Conservation (phyloP, 2,888 invertebrate genomes). For the Schrankia costaestrigalis region DNA sequence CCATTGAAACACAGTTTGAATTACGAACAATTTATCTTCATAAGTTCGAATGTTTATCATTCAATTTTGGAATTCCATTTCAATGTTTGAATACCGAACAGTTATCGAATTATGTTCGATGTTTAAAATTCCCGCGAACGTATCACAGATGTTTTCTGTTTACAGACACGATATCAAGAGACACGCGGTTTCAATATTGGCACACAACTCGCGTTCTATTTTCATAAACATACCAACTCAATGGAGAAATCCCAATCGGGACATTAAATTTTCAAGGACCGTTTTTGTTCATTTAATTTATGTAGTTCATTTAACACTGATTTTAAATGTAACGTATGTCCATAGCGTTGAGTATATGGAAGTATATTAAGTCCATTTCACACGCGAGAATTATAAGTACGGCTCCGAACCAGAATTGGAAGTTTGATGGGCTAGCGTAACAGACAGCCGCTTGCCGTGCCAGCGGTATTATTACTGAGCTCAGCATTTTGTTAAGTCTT, state of each 20-base stretch:
- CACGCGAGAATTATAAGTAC: constrained; percentile 67
- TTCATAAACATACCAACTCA: constrained; percentile 39
- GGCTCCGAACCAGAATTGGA: constrained; percentile 71
- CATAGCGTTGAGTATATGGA: constrained; percentile 42
- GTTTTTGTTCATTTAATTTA: constrained; percentile 19
- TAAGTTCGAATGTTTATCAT: too few species aligned
- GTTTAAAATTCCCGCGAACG: constrained; percentile 11
- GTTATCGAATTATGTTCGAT: background rate
- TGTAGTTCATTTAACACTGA: too few species aligned
- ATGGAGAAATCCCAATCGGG: constrained; percentile 22
- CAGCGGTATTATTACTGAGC: constrained; percentile 63
- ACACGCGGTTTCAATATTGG: constrained; percentile 34
- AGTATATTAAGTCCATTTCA: constrained; percentile 74
- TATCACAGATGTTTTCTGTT: constrained; percentile 45
- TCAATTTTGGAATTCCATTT: background rate
- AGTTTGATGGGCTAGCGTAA: constrained; percentile 55
- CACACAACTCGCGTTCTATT: constrained; percentile 43
- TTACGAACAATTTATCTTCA: too few species aligned
- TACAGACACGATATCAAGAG: constrained; percentile 26
- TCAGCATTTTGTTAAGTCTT: constrained; percentile 37
- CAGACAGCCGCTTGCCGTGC: constrained; percentile 52
- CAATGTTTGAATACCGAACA: background rate
- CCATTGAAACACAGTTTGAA: too few species aligned
- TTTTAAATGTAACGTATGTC: constrained; percentile 14
- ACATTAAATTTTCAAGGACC: constrained; percentile 31